Evolutionary conservation across 2,888 invertebrate genomes (phyloP).

Genomic region (Polylopha cassiicola): DNA sequence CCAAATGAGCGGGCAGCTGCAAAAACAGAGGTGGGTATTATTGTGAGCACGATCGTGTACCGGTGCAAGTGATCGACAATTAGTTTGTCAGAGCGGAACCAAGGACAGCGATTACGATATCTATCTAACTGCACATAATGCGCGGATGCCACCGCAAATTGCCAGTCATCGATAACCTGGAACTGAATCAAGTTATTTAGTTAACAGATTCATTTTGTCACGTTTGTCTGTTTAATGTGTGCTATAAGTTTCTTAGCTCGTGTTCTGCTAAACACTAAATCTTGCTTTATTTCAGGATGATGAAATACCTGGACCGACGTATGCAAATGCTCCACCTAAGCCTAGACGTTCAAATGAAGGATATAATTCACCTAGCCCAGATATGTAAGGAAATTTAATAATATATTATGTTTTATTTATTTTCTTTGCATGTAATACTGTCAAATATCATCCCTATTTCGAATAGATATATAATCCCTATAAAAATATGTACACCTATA

Average conservation of each 20-base stretch:
- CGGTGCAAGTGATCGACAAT: conserved; percentile 60
- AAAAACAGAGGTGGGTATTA: conserved; percentile 67
- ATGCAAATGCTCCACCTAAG: conserved; percentile 94
- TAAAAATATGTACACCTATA: conserved; percentile 21
- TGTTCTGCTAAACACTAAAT: conserved; percentile 5
- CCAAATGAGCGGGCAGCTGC: conserved; percentile 57
- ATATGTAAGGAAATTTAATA: conserved; percentile 63
- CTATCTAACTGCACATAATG: conserved; percentile 58
- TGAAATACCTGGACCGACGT: conserved; percentile 79
- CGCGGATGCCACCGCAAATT: conserved; percentile 37
- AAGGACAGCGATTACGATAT: conserved; percentile 62
- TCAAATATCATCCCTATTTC: not conserved
- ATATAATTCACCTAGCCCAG: conserved; percentile 85
- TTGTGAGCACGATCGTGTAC: conserved; percentile 47
- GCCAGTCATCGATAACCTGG: conserved; percentile 27
- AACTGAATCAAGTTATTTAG: conserved; percentile 6
- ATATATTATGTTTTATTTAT: not conserved
- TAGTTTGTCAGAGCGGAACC: conserved; percentile 63
- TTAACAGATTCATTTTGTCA: conserved; percentile 8
- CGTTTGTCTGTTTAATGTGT: not conserved
- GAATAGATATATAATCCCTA: conserved; percentile 7
- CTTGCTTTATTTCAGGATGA: conserved; percentile 50
- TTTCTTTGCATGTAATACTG: conserved; percentile 2
- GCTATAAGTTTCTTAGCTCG: not conserved
- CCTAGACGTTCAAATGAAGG: conserved; percentile 88